phyloP scores from a whole-genome alignment of 2,797 vertebrate genomes.

The Diplodus sargus region DNA sequence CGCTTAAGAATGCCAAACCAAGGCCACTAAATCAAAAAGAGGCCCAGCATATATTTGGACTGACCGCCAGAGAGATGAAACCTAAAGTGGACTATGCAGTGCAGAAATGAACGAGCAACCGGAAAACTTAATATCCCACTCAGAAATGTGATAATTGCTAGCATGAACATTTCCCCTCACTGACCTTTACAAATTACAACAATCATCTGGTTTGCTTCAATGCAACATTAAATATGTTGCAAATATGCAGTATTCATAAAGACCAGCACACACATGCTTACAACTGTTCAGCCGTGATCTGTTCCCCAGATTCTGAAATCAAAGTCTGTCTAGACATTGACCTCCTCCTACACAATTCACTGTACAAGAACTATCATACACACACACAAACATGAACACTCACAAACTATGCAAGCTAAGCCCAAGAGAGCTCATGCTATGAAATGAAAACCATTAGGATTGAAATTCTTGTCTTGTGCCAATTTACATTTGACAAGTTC shows the following conservation, averaged over 20 bases:
- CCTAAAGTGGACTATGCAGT: slow-evolving; percentile 14
- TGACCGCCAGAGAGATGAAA: slow-evolving; percentile 51
- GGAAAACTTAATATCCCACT: slow-evolving; percentile 35
- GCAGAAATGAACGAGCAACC: slow-evolving; percentile 31
- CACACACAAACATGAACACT: neutral
- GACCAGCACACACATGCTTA: slow-evolving; percentile 1
- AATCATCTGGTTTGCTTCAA: neutral
- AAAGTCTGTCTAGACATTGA: slow-evolving; percentile 71
- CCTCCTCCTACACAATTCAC: slow-evolving; percentile 62
- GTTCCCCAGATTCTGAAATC: slow-evolving; percentile 57
- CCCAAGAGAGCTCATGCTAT: slow-evolving; percentile 9
- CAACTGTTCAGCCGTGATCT: slow-evolving; percentile 47
- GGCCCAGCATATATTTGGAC: slow-evolving; percentile 67
- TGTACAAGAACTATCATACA: slow-evolving; percentile 31
- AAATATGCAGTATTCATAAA: neutral
- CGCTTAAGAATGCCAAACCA: slow-evolving; percentile 57
- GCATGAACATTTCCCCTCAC: neutral
- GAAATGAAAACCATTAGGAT: slow-evolving; percentile 56
- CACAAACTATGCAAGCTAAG: neutral
- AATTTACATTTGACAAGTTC: slow-evolving; percentile 40
- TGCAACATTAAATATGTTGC: neutral
- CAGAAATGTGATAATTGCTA: slow-evolving; percentile 19
- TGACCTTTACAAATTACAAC: neutral
- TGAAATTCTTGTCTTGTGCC: slow-evolving; percentile 39
- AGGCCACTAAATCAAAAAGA: slow-evolving; percentile 68